A percentile compares a stretch with the other conserved stretches of the same genome.
These are phyloP conservation scores for Protophormia terraenovae DNA, from an alignment of 2,888 invertebrate genomes.

Conservation along the genomic window DNA sequence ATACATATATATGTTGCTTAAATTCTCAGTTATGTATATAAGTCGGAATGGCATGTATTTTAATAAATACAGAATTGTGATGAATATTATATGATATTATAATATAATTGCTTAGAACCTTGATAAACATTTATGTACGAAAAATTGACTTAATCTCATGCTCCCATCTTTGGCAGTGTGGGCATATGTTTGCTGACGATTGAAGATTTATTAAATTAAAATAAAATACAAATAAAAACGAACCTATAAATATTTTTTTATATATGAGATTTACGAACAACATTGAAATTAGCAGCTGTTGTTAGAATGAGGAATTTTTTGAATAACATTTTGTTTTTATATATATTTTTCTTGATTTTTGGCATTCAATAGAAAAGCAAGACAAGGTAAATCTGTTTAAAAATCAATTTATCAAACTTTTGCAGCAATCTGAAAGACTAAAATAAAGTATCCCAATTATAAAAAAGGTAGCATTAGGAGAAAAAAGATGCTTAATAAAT, in stretches of 20 bases:
- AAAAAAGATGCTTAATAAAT: not conserved
- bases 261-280: conserved; percentile 21
- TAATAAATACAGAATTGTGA: too few species aligned
- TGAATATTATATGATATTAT: too few species aligned
- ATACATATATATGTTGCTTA: too few species aligned
- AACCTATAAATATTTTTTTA: conserved; percentile 26
- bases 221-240: conserved; percentile 30
- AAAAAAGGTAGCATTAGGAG: not conserved
- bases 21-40: too few species aligned
- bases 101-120: too few species aligned
- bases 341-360: conserved; percentile 18
- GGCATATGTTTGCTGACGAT: conserved; percentile 45
- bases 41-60: too few species aligned
- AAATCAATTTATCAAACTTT: conserved; percentile 26
- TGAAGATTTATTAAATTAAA: conserved; percentile 47
- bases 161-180: conserved; percentile 29
- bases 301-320: conserved; percentile 25
- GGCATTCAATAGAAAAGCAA: conserved; percentile 15
- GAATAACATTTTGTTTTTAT: not conserved
- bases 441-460: not conserved
- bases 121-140: too few species aligned
- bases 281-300: conserved; percentile 59
- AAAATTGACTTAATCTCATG: too few species aligned
- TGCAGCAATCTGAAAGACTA: conserved; percentile 10
- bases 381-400: conserved; percentile 24